Percentiles rank a stretch among this genome's conserved stretches.
These are phyloP conservation scores for Opisthograptis luteolata DNA, from an alignment of 2,888 invertebrate species.

Conservation along the genomic window DNA sequence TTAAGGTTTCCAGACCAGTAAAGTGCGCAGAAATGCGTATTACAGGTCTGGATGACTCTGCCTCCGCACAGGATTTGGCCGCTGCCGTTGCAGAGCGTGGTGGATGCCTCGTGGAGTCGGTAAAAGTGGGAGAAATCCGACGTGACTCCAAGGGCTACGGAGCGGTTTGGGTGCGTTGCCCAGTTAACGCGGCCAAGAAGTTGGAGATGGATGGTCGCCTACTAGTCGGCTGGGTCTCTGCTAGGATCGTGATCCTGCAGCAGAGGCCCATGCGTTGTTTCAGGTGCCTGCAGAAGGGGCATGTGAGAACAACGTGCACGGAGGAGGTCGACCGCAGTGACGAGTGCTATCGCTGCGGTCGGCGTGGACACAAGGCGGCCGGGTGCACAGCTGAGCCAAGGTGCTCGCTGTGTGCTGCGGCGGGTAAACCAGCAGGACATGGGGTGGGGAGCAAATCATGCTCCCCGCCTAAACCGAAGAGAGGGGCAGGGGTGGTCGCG, in stretches of 20 bases:
- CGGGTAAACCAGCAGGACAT: not conserved
- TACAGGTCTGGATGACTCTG: constrained; percentile 7
- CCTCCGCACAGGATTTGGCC: not conserved
- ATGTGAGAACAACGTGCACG: not conserved
- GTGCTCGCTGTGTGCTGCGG: constrained; percentile 2
- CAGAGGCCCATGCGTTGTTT: not conserved
- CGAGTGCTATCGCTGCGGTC: constrained; percentile 1
- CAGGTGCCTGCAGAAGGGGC: not conserved
- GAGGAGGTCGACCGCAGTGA: not conserved
- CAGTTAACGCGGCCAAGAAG: not conserved
- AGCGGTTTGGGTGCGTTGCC: not conserved
- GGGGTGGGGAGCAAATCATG: constrained; percentile 1
- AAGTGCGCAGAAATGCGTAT: constrained; percentile 1
- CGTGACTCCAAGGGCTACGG: not conserved
- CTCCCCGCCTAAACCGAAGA: not conserved
- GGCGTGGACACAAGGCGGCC: not conserved
- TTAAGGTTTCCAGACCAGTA: not conserved
- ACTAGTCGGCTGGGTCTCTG: not conserved
- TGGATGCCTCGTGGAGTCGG: not conserved
- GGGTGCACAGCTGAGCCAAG: not conserved
- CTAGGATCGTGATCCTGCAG: not conserved
- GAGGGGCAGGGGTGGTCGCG: not conserved
- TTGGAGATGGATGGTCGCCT: not conserved
- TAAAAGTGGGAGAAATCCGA: not conserved
- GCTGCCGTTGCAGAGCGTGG: not conserved